A percentile compares a stretch with the other conserved stretches of the same genome.
Evolutionary conservation across 2,888 invertebrate species (phyloP).

Genomic region (Timandra comae): DNA sequence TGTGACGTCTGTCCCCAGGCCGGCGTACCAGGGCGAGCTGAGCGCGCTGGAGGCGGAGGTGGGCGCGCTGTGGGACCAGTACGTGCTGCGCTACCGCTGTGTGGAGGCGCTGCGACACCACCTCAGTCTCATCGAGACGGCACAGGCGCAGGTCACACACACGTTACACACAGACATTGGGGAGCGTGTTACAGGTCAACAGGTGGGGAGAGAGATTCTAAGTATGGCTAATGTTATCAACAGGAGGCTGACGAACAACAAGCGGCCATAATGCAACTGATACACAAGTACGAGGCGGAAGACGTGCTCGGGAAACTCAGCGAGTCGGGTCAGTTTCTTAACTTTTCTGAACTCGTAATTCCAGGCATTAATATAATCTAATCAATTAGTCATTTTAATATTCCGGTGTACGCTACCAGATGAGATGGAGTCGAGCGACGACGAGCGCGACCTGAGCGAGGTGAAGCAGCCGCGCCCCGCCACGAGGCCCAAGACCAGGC

Average conservation of each 20-base stretch:
- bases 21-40: constrained; percentile 97
- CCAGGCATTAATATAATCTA: no score
- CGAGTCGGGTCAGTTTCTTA: constrained; percentile 66
- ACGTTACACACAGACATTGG: no score
- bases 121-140: constrained; percentile 86
- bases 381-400: no score
- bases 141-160: constrained; percentile 83
- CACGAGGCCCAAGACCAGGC: constrained; percentile 64
- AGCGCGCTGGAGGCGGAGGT: constrained; percentile 91
- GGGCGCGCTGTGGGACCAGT: constrained; percentile 89
- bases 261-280: constrained; percentile 73
- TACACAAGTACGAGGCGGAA: constrained; percentile 74
- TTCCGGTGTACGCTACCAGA: no score
- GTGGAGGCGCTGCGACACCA: constrained; percentile 92
- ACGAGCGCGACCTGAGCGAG: constrained; percentile 44
- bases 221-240: no score
- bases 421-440: constrained; percentile 55
- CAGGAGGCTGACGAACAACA: constrained; percentile 84
- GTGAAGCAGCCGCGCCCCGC: constrained; percentile 53
- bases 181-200: no score
- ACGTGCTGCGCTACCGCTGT: constrained; percentile 91
- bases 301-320: constrained; percentile 70
- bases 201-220: no score
- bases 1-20: constrained; percentile 65
- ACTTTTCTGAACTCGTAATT: no score